Percentiles rank a stretch among this genome's conserved stretches.
Conservation (phyloP, 2,797 vertebrate species). For the Malurus splendens region DNA sequence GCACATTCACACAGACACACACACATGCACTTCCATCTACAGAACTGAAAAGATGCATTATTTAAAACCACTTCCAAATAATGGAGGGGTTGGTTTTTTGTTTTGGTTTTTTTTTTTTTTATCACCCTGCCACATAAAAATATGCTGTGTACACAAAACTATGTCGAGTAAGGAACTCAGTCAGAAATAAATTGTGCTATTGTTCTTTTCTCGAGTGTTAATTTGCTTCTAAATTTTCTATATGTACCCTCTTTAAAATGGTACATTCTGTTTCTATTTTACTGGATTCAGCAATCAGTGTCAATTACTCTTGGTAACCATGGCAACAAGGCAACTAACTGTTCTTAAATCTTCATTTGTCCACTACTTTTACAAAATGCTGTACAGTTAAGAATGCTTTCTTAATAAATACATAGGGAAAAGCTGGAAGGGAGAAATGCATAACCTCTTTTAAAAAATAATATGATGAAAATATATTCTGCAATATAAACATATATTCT, state of each 20-base stretch:
- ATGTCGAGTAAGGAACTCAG: conserved; percentile 19
- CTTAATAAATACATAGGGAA: background rate
- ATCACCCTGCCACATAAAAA: background rate
- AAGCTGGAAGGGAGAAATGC: background rate
- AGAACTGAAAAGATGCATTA: conserved; percentile 47
- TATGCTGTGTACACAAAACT: conserved; percentile 24
- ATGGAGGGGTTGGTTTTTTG: background rate
- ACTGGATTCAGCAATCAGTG: conserved; percentile 71
- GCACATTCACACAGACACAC: background rate
- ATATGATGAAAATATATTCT: background rate
- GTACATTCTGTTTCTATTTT: conserved; percentile 66
- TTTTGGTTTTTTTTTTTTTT: background rate
- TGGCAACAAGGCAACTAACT: conserved; percentile 65
- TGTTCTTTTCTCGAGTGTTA: conserved; percentile 21
- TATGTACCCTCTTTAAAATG: conserved; percentile 60
- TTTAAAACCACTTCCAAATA: conserved; percentile 25
- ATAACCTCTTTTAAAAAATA: background rate
- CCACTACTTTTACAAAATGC: conserved; percentile 65
- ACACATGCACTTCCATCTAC: background rate
- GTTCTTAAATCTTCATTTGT: conserved; percentile 73
- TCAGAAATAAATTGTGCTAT: conserved; percentile 18
- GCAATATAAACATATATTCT: background rate
- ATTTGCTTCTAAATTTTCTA: conserved; percentile 58
- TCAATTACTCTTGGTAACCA: conserved; percentile 70
- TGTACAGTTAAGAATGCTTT: conserved; percentile 26